Evolutionary conservation across 2,797 vertebrate species (phyloP).

Genomic region (Sandelia bainsii): DNA sequence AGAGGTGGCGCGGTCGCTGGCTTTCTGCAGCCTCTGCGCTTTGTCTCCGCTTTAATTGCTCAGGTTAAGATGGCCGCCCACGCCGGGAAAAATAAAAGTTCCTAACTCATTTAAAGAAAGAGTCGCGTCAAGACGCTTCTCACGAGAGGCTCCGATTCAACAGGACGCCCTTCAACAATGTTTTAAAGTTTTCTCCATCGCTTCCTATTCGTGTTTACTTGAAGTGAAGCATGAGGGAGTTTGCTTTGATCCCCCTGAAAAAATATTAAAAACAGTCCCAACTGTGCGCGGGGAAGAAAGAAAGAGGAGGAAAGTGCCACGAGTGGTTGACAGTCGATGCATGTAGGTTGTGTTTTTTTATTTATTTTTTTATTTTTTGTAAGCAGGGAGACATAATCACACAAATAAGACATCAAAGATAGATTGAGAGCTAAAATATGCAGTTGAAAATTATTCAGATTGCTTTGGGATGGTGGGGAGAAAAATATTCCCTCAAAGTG

Average conservation of each 20-base stretch:
- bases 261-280: constrained; percentile 73
- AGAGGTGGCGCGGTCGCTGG: constrained; percentile 72
- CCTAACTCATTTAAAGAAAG: constrained; percentile 30
- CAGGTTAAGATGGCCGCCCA: constrained; percentile 79
- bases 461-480: constrained; percentile 82
- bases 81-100: constrained; percentile 23
- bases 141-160: constrained; percentile 44
- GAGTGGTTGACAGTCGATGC: constrained; percentile 77
- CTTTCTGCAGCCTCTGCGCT: constrained; percentile 67
- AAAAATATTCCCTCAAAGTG: constrained; percentile 87
- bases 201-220: constrained; percentile 74
- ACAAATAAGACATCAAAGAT: constrained; percentile 91
- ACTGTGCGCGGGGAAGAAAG: constrained; percentile 53
- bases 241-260: constrained; percentile 77
- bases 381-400: constrained; percentile 83
- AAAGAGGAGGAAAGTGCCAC: constrained; percentile 61
- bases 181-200: constrained; percentile 66
- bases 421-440: constrained; percentile 87
- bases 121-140: constrained; percentile 26
- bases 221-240: constrained; percentile 73
- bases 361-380: constrained; percentile 41
- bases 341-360: constrained; percentile 56
- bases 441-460: constrained; percentile 83
- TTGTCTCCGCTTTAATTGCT: constrained; percentile 81
- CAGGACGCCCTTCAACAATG: constrained; percentile 58